phyloP scores from a whole-genome alignment of 2,888 invertebrate species.

The Deroplatys truncata region DNA sequence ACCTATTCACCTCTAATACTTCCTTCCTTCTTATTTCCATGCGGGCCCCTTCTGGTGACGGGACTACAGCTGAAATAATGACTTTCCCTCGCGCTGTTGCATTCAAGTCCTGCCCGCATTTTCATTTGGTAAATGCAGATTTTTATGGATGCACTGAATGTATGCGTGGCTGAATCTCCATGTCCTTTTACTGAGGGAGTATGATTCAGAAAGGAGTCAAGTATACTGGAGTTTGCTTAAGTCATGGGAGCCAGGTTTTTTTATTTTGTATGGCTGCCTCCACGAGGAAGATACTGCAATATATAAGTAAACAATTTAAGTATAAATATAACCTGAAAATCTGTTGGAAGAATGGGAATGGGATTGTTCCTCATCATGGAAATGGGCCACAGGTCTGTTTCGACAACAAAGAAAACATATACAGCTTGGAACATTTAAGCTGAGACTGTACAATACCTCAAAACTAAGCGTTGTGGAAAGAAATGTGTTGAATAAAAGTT shows the following conservation, averaged over 20 bases:
- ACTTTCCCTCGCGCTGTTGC: background rate
- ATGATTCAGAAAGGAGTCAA: background rate
- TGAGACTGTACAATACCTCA: no score
- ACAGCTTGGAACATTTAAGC: no score
- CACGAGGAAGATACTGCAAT: no score
- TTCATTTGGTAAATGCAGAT: background rate
- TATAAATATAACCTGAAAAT: no score
- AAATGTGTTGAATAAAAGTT: no score
- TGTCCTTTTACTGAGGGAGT: background rate
- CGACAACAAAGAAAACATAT: no score
- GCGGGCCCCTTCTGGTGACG: background rate
- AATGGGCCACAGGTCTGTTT: no score
- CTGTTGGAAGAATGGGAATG: no score
- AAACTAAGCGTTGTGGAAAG: no score
- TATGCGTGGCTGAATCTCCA: background rate
- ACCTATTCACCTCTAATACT: background rate
- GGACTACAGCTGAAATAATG: background rate
- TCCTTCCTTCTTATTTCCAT: background rate
- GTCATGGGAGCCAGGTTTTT: background rate
- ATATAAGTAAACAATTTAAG: no score
- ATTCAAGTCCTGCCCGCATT: background rate
- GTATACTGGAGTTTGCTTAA: background rate
- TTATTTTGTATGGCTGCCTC: no score
- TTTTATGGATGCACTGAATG: background rate
- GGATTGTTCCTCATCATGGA: no score